phyloP scores from a whole-genome alignment of 2,797 vertebrate genomes.

The Ambastaia sidthimunki region DNA sequence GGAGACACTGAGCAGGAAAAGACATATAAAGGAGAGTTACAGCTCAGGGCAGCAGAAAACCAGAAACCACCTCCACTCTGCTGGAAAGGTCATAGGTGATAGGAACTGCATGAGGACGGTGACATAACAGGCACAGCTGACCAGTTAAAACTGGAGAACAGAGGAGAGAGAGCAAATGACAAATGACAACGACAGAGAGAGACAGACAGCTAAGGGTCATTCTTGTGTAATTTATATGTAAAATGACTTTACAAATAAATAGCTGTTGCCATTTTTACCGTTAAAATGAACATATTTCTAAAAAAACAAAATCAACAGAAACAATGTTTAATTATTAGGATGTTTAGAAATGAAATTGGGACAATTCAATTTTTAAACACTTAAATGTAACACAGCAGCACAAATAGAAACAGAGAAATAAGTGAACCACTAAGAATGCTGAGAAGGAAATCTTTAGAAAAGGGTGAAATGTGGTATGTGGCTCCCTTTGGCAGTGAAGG shows the following conservation, averaged over 20 bases:
- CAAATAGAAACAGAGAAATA: background rate
- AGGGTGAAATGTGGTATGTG: background rate
- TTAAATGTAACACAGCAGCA: background rate
- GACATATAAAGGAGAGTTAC: background rate
- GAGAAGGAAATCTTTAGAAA: background rate
- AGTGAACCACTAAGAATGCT: background rate
- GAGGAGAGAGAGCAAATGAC: background rate
- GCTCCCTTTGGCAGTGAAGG: conserved; percentile 48
- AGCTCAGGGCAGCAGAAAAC: background rate
- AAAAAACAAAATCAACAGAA: too few species aligned
- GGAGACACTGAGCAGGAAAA: background rate
- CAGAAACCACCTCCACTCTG: background rate
- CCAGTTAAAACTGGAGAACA: conserved; percentile 30
- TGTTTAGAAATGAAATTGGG: too few species aligned
- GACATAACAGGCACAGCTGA: conserved; percentile 44
- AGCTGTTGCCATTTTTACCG: background rate
- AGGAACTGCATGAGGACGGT: conserved; percentile 18
- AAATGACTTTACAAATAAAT: background rate
- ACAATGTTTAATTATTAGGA: too few species aligned
- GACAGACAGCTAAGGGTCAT: background rate
- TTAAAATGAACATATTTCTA: too few species aligned
- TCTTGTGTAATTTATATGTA: background rate
- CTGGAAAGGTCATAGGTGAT: conserved; percentile 64
- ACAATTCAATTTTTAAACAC: too few species aligned
- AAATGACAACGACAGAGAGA: too few species aligned